phyloP scores from a whole-genome alignment of 2,888 invertebrate genomes.

The Apamea monoglypha region DNA sequence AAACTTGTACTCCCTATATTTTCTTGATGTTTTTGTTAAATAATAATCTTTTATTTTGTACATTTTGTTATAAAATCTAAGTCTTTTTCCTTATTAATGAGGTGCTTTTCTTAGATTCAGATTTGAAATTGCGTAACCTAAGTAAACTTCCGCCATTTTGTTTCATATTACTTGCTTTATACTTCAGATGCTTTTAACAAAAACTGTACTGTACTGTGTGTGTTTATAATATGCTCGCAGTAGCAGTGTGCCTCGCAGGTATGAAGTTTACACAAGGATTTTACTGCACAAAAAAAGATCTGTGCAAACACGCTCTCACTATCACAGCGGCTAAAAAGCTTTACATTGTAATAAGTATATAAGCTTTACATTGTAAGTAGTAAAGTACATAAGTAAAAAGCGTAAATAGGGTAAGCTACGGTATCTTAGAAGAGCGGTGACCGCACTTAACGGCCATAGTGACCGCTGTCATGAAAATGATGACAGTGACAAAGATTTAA shows the following conservation, averaged over 20 bases:
- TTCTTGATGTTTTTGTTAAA: not conserved
- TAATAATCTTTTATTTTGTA: not conserved
- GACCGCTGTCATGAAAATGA: too few relatives aligned
- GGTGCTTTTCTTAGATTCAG: not conserved
- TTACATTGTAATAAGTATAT: too few relatives aligned
- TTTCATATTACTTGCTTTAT: not conserved
- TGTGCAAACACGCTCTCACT: not conserved
- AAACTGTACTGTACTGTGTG: too few relatives aligned
- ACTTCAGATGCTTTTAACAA: not conserved
- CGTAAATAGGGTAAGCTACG: not conserved
- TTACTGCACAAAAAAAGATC: not conserved
- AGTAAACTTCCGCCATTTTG: not conserved
- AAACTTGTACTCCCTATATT: slow-evolving; percentile 34
- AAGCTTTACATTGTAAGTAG: too few relatives aligned
- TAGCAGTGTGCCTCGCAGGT: not conserved
- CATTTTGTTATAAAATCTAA: not conserved
- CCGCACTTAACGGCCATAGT: too few relatives aligned
- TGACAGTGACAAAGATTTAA: too few relatives aligned
- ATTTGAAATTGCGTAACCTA: too few relatives aligned
- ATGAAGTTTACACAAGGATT: not conserved
- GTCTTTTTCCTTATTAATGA: not conserved
- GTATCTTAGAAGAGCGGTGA: too few relatives aligned
- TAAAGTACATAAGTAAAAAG: too few relatives aligned
- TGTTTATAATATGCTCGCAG: not conserved
- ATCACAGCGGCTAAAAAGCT: not conserved